A percentile compares a stretch with the other conserved stretches of the same genome.
Evolutionary conservation across 2,888 invertebrate genomes (phyloP).

Genomic region (Oasisia sp.): DNA sequence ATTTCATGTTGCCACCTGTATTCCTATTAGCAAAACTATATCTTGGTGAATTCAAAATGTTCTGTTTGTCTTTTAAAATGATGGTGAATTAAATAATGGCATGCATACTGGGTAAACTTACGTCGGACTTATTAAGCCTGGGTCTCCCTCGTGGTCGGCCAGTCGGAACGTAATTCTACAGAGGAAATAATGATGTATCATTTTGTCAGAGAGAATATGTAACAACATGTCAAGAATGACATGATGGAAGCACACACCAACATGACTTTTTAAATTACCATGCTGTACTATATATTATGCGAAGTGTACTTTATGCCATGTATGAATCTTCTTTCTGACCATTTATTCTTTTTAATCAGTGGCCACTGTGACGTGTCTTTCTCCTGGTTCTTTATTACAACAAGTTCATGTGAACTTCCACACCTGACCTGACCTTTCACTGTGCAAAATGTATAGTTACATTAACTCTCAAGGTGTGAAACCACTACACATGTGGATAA

Average conservation of each 20-base stretch:
- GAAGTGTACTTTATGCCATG: too few species aligned
- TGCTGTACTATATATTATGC: background rate
- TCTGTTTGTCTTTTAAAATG: background rate
- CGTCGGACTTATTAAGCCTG: background rate
- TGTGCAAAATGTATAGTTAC: background rate
- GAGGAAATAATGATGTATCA: background rate
- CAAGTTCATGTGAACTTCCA: too few species aligned
- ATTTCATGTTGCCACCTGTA: background rate
- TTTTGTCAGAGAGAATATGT: background rate
- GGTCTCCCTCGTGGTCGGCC: background rate
- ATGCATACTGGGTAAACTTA: background rate
- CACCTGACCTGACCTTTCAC: background rate
- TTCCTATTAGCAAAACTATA: background rate
- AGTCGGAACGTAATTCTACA: constrained; percentile 5
- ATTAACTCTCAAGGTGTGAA: background rate
- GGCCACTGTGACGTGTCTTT: too few species aligned
- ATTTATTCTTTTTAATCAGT: too few species aligned
- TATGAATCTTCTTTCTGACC: too few species aligned
- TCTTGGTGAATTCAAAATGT: background rate
- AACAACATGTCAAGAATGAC: background rate
- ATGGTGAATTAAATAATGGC: background rate
- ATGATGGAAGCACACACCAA: background rate
- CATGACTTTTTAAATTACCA: background rate
- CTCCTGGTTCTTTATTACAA: too few species aligned
- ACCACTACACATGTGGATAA: too few species aligned